These are phyloP conservation scores for Malthinus flaveolus DNA, from an alignment of 2,888 invertebrate genomes.

Conservation along the genomic window DNA sequence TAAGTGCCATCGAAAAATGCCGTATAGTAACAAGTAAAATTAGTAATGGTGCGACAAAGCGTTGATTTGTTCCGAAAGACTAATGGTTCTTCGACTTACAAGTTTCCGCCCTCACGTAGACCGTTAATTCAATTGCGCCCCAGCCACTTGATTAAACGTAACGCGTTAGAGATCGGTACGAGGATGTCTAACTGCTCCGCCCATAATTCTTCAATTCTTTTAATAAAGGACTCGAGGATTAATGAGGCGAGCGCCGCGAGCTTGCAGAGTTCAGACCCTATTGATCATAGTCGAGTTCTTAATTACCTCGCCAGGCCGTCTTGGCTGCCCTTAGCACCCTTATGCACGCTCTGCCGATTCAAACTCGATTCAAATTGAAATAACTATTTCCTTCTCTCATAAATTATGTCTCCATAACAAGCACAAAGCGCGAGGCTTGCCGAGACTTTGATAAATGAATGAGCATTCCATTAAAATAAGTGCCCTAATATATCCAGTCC, in stretches of 20 bases:
- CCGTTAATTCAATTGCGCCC: conserved; percentile 52
- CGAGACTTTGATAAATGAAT: conserved; percentile 52
- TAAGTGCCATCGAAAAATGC: conserved; percentile 27
- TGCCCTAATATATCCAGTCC: conserved; percentile 51
- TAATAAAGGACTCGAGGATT: conserved; percentile 56
- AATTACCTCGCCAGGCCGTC: conserved; percentile 47
- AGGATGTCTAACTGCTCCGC: conserved; percentile 49
- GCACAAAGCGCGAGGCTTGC: conserved; percentile 45
- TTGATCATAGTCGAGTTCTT: conserved; percentile 53
- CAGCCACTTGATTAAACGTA: conserved; percentile 52
- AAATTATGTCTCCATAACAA: conserved; percentile 52
- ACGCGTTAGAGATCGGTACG: conserved; percentile 45
- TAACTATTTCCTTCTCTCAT: conserved; percentile 53
- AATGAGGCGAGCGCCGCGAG: conserved; percentile 51
- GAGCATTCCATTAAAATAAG: conserved; percentile 54
- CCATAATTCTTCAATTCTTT: conserved; percentile 59
- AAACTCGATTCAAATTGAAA: conserved; percentile 51
- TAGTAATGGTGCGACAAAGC: conserved; percentile 50
- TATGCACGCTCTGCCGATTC: conserved; percentile 49
- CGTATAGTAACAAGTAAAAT: conserved; percentile 36
- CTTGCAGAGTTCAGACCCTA: conserved; percentile 42
- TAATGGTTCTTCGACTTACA: conserved; percentile 52
- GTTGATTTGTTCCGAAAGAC: conserved; percentile 52
- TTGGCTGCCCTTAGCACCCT: conserved; percentile 39
- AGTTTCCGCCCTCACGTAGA: conserved; percentile 52